These are phyloP conservation scores for Saccostrea cuccullata DNA, from an alignment of 1,140 invertebrate genomes.

Conservation along the genomic window DNA sequence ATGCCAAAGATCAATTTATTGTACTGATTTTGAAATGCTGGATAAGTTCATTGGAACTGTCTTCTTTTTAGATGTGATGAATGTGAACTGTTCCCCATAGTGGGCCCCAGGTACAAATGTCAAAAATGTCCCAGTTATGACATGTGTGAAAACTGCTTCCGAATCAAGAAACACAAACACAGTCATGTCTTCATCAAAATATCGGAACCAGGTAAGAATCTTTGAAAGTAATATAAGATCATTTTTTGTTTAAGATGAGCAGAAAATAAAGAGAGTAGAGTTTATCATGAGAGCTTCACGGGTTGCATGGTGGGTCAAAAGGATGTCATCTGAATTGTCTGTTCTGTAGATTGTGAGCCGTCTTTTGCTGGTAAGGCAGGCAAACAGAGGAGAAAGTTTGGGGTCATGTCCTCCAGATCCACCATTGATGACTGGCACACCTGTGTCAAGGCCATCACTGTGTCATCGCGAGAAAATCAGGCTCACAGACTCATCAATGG, in stretches of 20 bases:
- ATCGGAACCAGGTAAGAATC: slow-evolving; percentile 82
- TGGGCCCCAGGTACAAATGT: slow-evolving; percentile 87
- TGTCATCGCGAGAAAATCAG: slow-evolving; percentile 87
- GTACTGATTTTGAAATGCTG: too few relatives aligned
- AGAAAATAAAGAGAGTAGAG: too few relatives aligned
- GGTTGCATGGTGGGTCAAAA: not conserved
- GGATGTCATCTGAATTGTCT: not conserved
- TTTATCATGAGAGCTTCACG: not conserved
- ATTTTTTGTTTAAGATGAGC: not conserved
- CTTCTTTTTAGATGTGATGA: slow-evolving; percentile 84
- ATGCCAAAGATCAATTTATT: too few relatives aligned
- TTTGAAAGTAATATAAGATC: not conserved
- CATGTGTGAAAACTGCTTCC: slow-evolving; percentile 88
- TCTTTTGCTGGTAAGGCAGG: slow-evolving; percentile 86
- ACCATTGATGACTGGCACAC: too few relatives aligned
- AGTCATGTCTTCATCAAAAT: slow-evolving; percentile 87
- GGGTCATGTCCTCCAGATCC: slow-evolving; percentile 65
- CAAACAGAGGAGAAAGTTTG: slow-evolving; percentile 79
- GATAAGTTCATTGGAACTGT: not conserved
- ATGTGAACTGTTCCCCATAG: slow-evolving; percentile 81
- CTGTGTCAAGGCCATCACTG: slow-evolving; percentile 87
- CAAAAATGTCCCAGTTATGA: slow-evolving; percentile 87
- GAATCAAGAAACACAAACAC: slow-evolving; percentile 84
- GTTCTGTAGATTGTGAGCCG: slow-evolving; percentile 80
- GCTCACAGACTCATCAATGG: slow-evolving; percentile 86